Base-by-base conservation (phyloP, 1,140 invertebrate species). In the Nylanderia fulva region DNA sequence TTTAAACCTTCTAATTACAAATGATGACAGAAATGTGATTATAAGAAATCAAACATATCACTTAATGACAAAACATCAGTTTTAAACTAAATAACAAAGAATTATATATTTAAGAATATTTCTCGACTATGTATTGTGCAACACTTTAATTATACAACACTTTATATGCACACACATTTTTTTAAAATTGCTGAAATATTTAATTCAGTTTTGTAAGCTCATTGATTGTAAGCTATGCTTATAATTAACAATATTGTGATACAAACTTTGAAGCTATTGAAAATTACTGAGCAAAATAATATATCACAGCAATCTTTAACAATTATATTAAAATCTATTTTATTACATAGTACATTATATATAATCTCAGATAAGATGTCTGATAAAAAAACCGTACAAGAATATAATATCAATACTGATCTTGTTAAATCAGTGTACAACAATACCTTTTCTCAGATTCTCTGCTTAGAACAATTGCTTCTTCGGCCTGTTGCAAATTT, bases 401-500 rank as follows among this genome's bases (percentile, higher is more conserved):
- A 36, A 54, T 85, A 18, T 36, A 54, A 69, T 61, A 72, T 58
- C 33, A 74, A 88, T 88, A 83, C 36, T 69, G 21, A 48, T 60
- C 33, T 33, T 52, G 8, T 54, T 84, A 86, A 18, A 15, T 61
- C 42, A 9, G n/a, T 13, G 27, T 33, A 80, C 92, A 93, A 69
- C 93, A 93, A 33, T 74, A 76, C n/a, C 82, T 90, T 84, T 48
- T 60, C 80, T 89, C 90, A 1, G 82, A 45, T 8, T 87, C 56
- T 5, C 72, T 82, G 13, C n/a, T 88, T 60, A 93, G 24, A 52
- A 71, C 83, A 63, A 93, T 76, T 61, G 85, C 86, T 80, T 93
- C 89, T 79, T 89, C 87, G 69, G 79, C n/a, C 69, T 89, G 85
- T 76, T 72, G 85, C 15, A 83, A n/a, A 82, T 92, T 92, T 8